Percentiles rank a stretch among this genome's conserved stretches.
phyloP scores from a whole-genome alignment of 2,113 vertebrate genomes.

The Labeo catla region DNA sequence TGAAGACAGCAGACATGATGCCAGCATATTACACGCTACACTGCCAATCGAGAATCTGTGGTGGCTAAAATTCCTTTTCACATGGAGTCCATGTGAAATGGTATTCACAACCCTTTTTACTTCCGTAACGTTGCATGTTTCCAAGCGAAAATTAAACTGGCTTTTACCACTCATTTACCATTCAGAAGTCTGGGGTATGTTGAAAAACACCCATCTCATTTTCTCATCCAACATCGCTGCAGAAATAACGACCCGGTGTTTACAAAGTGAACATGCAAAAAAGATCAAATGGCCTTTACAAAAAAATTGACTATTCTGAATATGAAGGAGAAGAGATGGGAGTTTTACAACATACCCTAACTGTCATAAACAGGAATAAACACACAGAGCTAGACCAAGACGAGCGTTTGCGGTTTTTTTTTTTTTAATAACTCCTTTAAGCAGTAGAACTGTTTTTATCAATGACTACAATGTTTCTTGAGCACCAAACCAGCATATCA shows the following conservation, averaged over 20 bases:
- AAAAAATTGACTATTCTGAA: no score
- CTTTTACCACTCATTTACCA: no score
- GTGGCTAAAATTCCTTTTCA: not conserved
- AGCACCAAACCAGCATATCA: not conserved
- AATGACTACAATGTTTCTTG: not conserved
- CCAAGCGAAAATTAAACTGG: not conserved
- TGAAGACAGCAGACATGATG: constrained; percentile 7
- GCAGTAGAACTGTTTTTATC: not conserved
- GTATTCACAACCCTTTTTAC: not conserved
- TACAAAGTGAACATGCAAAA: no score
- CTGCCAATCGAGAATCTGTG: not conserved
- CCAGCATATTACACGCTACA: not conserved
- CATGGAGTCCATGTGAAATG: not conserved
- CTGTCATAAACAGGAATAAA: no score
- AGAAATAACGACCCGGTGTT: no score
- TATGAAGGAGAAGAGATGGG: no score
- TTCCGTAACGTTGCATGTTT: not conserved
- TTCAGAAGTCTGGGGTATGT: not conserved
- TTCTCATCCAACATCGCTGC: no score
- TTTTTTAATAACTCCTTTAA: not conserved
- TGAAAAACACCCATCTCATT: no score
- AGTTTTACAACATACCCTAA: no score
- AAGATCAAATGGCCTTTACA: no score
- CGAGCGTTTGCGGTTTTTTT: no score
- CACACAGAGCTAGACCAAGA: no score